Evolutionary conservation across 2,888 invertebrate genomes (phyloP), one percentile per base, ranked within the genome.

Genomic region (Amiota minor): DNA sequence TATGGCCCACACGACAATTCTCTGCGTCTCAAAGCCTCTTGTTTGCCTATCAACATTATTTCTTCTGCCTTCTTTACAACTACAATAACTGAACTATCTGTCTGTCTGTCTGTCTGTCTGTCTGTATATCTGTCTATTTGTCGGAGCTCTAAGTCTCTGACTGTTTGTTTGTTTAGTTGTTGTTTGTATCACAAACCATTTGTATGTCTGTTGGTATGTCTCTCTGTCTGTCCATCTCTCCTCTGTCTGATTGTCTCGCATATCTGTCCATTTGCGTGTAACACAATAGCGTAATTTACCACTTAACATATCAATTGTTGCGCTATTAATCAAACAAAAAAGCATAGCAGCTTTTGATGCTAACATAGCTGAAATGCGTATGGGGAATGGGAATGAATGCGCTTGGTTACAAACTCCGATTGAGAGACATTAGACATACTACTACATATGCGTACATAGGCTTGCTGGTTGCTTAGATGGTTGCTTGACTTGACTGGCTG

Each of bases 301-400:
- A 83, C 83, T 83, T 83, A 83, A 83, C 83, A 83, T 85, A 83
- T 83, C 85, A 85, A 83, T 83, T 83, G 83, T 83, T 79, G 81
- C 81, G 83, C 83, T 83, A 83, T 85, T 85, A 83, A 85, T 83
- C 85, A 83, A 85, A 83, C 81, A 78, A 82, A 53, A 68, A 47
- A 14, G 74, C 79, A 72, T 74, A 74, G 49, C 50, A 20, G 14
- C 47, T 68, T 59, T 69, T 69, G 70, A 16, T 56, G 12, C 68
- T 45, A 71, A 9, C 10, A 46, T 67, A 49, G 12, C 61, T n/a
- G 50, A 69, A 45, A 18, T 8, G 61, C 47, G 49, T 68, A 20
- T 35, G 14, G 67, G 70, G 65, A 50, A 50, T n/a, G 53, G 9
- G 9, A 49, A 49, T 79, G 79, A 62, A 77, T 70, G 67, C 70